Percentiles rank a stretch among this genome's conserved stretches.
phyloP scores from a whole-genome alignment of 2,888 invertebrate genomes.

The Steinernema scapterisci region DNA sequence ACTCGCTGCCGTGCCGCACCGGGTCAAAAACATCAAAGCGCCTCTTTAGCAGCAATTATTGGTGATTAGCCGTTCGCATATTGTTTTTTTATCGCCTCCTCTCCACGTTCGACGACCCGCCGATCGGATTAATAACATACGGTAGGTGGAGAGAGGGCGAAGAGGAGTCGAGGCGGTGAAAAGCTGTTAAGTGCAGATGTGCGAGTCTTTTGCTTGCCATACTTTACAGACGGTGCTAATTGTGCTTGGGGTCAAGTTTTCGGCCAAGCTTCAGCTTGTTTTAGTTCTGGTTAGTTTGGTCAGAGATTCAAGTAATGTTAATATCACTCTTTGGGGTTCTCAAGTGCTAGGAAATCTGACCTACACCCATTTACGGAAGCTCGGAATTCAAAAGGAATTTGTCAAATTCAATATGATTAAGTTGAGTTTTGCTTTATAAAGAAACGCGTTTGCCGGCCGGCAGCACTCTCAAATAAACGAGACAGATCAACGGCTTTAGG shows the following conservation, averaged over 20 bases:
- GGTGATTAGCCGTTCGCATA: conserved; percentile 32
- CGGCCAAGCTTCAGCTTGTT: too few species aligned
- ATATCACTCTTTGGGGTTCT: too few species aligned
- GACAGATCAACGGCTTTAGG: too few species aligned
- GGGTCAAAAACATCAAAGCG: conserved; percentile 30
- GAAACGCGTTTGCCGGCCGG: too few species aligned
- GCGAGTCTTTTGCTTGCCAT: background rate
- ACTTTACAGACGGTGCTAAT: conserved; percentile 14
- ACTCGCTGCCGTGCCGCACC: background rate
- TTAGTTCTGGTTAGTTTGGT: too few species aligned
- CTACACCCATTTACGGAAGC: too few species aligned
- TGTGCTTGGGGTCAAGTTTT: background rate
- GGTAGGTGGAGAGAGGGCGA: conserved; percentile 17
- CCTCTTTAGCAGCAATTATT: conserved; percentile 26
- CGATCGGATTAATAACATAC: conserved; percentile 28
- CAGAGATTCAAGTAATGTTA: too few species aligned
- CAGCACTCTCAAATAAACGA: too few species aligned
- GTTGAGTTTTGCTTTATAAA: too few species aligned
- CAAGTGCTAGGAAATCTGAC: too few species aligned
- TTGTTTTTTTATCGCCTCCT: conserved; percentile 19
- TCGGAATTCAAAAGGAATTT: too few species aligned
- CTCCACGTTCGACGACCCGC: background rate
- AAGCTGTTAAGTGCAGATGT: conserved; percentile 25
- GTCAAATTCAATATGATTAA: too few species aligned
- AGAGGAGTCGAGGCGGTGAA: background rate